Percentiles rank a stretch among this genome's conserved stretches.
Conservation (phyloP, 2,113 vertebrate genomes). For the Cnemophilus loriae region DNA sequence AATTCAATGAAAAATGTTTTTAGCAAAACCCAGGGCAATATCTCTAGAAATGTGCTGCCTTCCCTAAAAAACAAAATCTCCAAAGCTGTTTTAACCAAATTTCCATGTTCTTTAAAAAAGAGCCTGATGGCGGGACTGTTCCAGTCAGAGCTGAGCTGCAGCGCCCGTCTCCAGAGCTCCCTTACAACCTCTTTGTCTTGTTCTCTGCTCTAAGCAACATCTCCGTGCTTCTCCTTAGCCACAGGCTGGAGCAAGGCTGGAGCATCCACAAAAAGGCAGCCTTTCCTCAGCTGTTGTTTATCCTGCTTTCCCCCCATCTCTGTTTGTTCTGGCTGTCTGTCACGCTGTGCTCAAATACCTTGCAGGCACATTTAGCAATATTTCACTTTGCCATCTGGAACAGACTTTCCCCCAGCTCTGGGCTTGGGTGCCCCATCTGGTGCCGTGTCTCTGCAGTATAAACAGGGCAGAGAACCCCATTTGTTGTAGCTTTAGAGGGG, state of each 20-base stretch:
- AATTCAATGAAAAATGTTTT: neutral
- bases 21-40: neutral
- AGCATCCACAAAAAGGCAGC: neutral
- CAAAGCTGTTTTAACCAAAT: neutral
- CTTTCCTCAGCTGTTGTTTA: conserved; percentile 22
- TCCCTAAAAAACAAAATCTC: neutral
- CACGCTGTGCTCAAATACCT: conserved; percentile 13
- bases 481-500: neutral
- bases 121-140: neutral
- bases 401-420: neutral
- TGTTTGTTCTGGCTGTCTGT: conserved; percentile 17
- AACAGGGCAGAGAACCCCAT: neutral
- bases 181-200: neutral
- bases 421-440: conserved; percentile 20
- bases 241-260: neutral
- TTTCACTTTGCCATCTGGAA: conserved; percentile 31
- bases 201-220: neutral
- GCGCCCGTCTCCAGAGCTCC: neutral
- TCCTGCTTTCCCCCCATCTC: neutral
- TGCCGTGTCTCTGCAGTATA: neutral
- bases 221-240: neutral
- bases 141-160: neutral
- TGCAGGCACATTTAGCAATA: conserved; percentile 13
- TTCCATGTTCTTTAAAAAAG: neutral
- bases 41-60: neutral